Conservation (phyloP, 2,113 vertebrate species). For the Catharus bicknelli region DNA sequence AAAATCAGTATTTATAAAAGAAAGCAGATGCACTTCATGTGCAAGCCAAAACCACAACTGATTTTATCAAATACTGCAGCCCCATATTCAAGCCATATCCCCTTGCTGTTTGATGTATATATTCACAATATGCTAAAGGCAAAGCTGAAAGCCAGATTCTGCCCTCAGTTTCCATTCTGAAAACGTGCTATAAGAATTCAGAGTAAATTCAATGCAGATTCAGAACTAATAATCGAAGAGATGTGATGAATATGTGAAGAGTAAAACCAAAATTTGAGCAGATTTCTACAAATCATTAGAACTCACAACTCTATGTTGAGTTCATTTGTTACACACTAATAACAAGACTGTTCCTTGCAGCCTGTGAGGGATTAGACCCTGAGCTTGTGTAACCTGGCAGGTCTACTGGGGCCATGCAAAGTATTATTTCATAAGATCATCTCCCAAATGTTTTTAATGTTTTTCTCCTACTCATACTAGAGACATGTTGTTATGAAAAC, state of each 20-base stretch:
- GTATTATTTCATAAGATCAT: neutral
- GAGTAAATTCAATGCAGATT: neutral
- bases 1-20: slow-evolving; percentile 44
- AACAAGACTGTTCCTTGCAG: neutral
- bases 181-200: neutral
- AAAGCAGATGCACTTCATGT: slow-evolving; percentile 45
- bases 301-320: neutral
- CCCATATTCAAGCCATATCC: neutral
- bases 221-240: neutral
- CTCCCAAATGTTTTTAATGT: neutral
- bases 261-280: neutral
- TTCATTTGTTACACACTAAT: neutral
- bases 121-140: neutral
- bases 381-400: slow-evolving; percentile 1
- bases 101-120: slow-evolving; percentile 1
- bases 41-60: slow-evolving; percentile 18
- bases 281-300: neutral
- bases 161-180: neutral
- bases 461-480: neutral
- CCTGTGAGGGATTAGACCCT: neutral
- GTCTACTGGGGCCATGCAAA: neutral
- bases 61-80: slow-evolving; percentile 34
- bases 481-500: neutral
- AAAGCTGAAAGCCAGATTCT: neutral
- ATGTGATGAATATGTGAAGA: neutral